phyloP scores from a whole-genome alignment of 2,888 invertebrate species.

The Metellina segmentata region DNA sequence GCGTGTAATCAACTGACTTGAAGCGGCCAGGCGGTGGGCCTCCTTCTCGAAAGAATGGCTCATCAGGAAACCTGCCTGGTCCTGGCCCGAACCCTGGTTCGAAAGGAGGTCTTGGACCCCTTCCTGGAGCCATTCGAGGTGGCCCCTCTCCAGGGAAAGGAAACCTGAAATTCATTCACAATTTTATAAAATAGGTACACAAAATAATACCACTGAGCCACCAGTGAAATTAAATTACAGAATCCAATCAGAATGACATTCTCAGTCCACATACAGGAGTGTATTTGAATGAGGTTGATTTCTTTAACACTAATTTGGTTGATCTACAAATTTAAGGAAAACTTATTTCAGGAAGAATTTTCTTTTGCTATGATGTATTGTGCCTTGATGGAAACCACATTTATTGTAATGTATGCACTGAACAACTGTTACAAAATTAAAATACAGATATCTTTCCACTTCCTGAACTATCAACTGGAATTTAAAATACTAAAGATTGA shows the following conservation, averaged over 20 bases:
- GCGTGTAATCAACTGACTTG: conserved; percentile 71
- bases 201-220: neutral
- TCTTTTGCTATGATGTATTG: too few relatives aligned
- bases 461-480: too few relatives aligned
- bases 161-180: neutral
- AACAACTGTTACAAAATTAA: too few relatives aligned
- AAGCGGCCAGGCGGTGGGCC: conserved; percentile 13
- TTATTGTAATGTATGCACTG: too few relatives aligned
- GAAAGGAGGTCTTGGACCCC: conserved; percentile 16
- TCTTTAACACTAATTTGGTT: too few relatives aligned
- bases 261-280: neutral
- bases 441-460: too few relatives aligned
- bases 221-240: neutral
- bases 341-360: too few relatives aligned
- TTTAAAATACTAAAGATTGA: too few relatives aligned
- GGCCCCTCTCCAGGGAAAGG: conserved; percentile 60
- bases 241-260: neutral
- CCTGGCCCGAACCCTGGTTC: conserved; percentile 37
- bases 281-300: too few relatives aligned
- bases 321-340: too few relatives aligned
- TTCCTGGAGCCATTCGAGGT: neutral
- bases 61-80: conserved; percentile 29
- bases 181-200: neutral
- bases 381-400: too few relatives aligned
- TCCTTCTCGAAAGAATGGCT: conserved; percentile 14